Evolutionary conservation across 2,888 invertebrate genomes (phyloP), one percentile per base, ranked within the genome.

Genomic region (Agapostemon virescens): DNA sequence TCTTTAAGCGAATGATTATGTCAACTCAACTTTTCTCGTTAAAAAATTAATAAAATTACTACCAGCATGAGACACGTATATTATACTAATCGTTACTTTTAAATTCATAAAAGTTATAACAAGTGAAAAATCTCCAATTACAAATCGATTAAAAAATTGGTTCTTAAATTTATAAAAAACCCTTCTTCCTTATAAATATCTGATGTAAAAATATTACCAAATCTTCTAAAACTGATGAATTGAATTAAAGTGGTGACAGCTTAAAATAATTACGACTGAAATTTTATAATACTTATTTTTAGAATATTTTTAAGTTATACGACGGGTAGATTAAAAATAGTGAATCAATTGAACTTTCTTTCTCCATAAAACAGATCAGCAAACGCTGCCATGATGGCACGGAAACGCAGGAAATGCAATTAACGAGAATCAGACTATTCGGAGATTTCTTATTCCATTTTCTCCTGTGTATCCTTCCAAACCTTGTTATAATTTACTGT

Each of bases 371-470:
- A 45, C 58, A 69, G 33, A 42, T 49, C 78, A n/a, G 69, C 73
- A 69, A 73, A 78, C 76, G 74, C 11, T 70, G 77, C 11, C 72
- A 70, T 74, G 81, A 71, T 77, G 78, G 72, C 61, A 78, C 77
- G 81, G 76, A 79, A 73, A 77, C 63, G 72, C 67, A 76, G 73
- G 78, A 83, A 85, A 85, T 79, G 72, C 66, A 80, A 78, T 85
- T 85, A 85, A 55, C 69, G 83, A 61, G 49, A 36, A 74, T 40
- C 71, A 77, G 76, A 68, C 75, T 72, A 76, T 75, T 81, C 80
- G 69, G 76, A 80, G 78, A 83, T 76, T 76, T 71, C 80, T 52
- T 74, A 79, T 76, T 80, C 45, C 36, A 36, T 69, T 58, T 55
- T 74, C 71, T 67, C 67, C 71, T 58, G 30, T 42, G n/a, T 30